Evolutionary conservation across 1,140 invertebrate species (phyloP).

Genomic region (Pachyrhynchus sulphureomaculatus): DNA sequence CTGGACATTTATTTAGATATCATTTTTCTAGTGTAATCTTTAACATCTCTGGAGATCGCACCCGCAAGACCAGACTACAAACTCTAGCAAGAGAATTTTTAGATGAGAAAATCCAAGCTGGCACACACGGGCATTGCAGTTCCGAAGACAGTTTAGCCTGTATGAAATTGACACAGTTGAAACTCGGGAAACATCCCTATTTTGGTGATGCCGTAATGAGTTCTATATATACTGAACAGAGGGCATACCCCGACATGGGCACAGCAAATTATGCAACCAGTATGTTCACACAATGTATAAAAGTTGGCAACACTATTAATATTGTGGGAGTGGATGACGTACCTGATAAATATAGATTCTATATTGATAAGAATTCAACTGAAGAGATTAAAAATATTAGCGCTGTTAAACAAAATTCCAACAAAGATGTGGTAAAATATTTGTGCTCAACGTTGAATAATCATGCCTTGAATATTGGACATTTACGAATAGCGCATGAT

Average conservation of each 20-base stretch:
- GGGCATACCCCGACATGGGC: slow-evolving; percentile 50
- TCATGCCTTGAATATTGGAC: slow-evolving; percentile 51
- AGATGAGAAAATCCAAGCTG: slow-evolving; percentile 74
- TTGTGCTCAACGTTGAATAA: slow-evolving; percentile 35
- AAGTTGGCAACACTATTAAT: slow-evolving; percentile 60
- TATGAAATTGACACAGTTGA: slow-evolving; percentile 83
- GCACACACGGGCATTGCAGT: slow-evolving; percentile 76
- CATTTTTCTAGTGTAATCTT: slow-evolving; percentile 80
- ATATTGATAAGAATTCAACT: slow-evolving; percentile 48
- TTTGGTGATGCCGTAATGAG: slow-evolving; percentile 72
- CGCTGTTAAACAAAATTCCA: slow-evolving; percentile 31
- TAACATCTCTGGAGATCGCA: slow-evolving; percentile 77
- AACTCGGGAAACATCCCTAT: slow-evolving; percentile 73
- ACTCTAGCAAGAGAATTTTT: slow-evolving; percentile 74
- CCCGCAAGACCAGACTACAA: slow-evolving; percentile 78
- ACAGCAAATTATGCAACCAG: slow-evolving; percentile 59
- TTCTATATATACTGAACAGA: slow-evolving; percentile 57
- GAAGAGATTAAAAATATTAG: slow-evolving; percentile 47
- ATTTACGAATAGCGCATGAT: slow-evolving; percentile 64
- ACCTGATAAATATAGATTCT: slow-evolving; percentile 58
- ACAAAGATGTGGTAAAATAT: slow-evolving; percentile 33
- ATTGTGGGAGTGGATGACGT: slow-evolving; percentile 60
- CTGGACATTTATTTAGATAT: too few relatives aligned
- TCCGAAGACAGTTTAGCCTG: slow-evolving; percentile 82
- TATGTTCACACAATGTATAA: slow-evolving; percentile 67